Conservation (phyloP, 2,113 vertebrate genomes). For the Rousettus leschenaultii region DNA sequence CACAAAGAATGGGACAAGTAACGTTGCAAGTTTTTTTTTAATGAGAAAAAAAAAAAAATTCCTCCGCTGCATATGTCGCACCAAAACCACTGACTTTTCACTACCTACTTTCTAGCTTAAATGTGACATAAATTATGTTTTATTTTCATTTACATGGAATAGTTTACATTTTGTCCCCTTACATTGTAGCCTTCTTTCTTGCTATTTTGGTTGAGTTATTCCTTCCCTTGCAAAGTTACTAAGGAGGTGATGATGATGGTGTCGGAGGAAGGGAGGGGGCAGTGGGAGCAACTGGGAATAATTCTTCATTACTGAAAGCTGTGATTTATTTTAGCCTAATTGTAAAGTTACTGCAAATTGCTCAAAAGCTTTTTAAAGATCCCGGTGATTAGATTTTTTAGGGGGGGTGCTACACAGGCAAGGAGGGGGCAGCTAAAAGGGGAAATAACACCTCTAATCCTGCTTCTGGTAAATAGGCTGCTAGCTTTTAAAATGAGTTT, state of each 20-base stretch:
- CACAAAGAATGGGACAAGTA: not conserved
- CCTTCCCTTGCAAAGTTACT: conserved; percentile 71
- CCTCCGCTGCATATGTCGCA: not conserved
- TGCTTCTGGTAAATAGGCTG: conserved; percentile 89
- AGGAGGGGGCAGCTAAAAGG: conserved; percentile 84
- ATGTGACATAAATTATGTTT: conserved; percentile 46
- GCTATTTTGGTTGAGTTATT: conserved; percentile 61
- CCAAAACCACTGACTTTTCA: conserved; percentile 26
- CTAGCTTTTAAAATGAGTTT: conserved; percentile 91
- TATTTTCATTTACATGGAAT: not conserved
- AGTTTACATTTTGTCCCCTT: not conserved
- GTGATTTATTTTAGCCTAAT: conserved; percentile 85
- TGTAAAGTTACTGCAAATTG: conserved; percentile 88
- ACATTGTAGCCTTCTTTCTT: not conserved
- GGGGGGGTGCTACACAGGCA: conserved; percentile 59
- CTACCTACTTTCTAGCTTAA: conserved; percentile 47
- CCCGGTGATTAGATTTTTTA: conserved; percentile 86
- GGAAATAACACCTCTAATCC: conserved; percentile 92
- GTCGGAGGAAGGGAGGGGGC: not conserved
- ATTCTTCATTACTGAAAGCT: conserved; percentile 79
- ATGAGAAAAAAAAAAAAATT: not conserved
- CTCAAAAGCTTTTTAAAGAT: conserved; percentile 86
- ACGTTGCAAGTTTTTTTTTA: not conserved
- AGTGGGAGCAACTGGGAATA: conserved; percentile 69
- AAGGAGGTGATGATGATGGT: conserved; percentile 39